These are phyloP conservation scores for Archilochus colubris DNA, from an alignment of 2,113 vertebrate genomes.

Conservation along the genomic window DNA sequence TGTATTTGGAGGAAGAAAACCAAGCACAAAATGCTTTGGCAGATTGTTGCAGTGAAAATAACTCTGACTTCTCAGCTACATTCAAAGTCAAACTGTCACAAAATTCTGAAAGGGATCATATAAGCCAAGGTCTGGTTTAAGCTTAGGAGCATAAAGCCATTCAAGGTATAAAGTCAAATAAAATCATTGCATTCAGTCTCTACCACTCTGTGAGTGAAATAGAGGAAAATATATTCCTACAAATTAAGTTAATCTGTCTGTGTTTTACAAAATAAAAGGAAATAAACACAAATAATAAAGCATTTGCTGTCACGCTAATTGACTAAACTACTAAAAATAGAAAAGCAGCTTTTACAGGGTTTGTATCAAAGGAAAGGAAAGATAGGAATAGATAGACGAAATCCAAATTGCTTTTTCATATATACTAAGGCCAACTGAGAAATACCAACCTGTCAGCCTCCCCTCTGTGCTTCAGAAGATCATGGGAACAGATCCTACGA, in stretches of 20 bases:
- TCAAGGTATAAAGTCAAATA: background rate
- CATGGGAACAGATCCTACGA: background rate
- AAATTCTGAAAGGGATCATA: conserved; percentile 8
- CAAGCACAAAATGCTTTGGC: background rate
- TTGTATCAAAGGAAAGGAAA: background rate
- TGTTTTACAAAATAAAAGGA: background rate
- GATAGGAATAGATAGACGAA: background rate
- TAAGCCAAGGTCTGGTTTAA: background rate
- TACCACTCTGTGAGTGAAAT: background rate
- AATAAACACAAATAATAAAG: background rate
- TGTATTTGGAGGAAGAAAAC: background rate
- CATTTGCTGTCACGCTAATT: background rate
- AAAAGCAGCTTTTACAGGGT: background rate
- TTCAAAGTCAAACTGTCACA: conserved; percentile 16
- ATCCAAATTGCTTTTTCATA: background rate
- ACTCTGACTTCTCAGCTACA: conserved; percentile 3
- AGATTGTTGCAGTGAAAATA: conserved; percentile 24
- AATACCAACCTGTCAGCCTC: background rate
- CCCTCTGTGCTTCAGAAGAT: background rate
- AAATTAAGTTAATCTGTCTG: background rate
- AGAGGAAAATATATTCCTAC: background rate
- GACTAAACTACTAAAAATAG: background rate
- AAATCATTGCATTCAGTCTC: background rate
- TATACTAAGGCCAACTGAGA: background rate
- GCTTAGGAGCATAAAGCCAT: background rate